Conservation (phyloP, 30 jellyfish, hydroid and myxozoan species). For the Catostylus mosaicus region DNA sequence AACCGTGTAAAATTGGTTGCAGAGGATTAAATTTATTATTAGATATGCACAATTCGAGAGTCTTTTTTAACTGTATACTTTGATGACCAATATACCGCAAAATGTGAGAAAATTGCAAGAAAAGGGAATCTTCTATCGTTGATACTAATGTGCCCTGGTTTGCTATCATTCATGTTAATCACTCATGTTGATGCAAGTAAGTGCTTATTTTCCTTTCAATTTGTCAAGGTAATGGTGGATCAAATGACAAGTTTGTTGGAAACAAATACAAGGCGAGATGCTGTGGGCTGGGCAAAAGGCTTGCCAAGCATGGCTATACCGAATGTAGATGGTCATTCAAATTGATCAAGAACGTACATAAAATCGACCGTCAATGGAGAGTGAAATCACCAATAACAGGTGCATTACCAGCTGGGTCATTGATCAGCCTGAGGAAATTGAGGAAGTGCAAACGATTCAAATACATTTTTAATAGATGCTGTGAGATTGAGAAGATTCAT, state of each 20-base stretch:
- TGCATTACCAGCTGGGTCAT: conserved; percentile 58
- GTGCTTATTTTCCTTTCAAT: neutral
- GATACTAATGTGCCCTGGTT: no score
- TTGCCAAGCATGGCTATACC: conserved; percentile 74
- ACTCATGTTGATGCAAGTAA: no score
- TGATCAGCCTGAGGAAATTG: conserved; percentile 38
- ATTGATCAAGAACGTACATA: conserved; percentile 25
- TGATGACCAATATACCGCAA: no score
- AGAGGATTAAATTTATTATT: no score
- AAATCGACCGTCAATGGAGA: conserved; percentile 56
- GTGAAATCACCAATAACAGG: conserved; percentile 67
- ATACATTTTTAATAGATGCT: conserved; percentile 48
- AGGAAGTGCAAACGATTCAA: conserved; percentile 56
- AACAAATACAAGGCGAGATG: conserved; percentile 15
- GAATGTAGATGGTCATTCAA: conserved; percentile 64
- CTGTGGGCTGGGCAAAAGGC: conserved; percentile 67
- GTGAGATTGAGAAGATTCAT: conserved; percentile 50
- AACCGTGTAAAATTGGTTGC: no score
- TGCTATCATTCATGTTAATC: no score
- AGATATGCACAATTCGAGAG: no score
- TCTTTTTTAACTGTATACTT: no score
- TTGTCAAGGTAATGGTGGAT: neutral
- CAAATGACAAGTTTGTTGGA: neutral
- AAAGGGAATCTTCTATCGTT: no score
- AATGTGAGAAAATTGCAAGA: no score